phyloP scores from a whole-genome alignment of 2,797 vertebrate genomes.

The Liasis olivaceus region DNA sequence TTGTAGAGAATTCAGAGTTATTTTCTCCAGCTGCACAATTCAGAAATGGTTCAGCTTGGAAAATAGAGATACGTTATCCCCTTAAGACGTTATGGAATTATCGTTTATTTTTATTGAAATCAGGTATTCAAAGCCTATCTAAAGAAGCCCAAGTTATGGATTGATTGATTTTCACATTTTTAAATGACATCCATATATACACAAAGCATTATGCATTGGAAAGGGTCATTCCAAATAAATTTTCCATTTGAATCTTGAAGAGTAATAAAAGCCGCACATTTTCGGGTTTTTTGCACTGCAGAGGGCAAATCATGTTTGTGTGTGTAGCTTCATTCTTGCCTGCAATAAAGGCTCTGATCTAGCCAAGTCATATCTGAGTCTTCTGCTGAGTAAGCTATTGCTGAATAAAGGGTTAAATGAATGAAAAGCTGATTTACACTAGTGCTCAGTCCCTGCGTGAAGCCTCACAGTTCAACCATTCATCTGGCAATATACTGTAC shows the following conservation, averaged over 20 bases:
- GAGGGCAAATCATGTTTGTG: too few species aligned
- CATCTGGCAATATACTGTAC: background rate
- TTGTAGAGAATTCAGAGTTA: slow-evolving; percentile 21
- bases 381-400: too few species aligned
- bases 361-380: too few species aligned
- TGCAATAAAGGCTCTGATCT: too few species aligned
- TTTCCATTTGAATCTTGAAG: background rate
- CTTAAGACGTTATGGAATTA: slow-evolving; percentile 31
- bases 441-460: too few species aligned
- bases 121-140: background rate
- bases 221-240: background rate
- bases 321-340: too few species aligned
- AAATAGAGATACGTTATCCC: slow-evolving; percentile 14
- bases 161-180: background rate
- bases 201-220: background rate
- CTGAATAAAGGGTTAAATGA: too few species aligned
- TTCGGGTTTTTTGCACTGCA: background rate
- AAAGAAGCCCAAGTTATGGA: background rate
- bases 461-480: background rate
- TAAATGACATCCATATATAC: background rate
- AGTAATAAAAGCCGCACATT: background rate
- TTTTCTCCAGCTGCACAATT: slow-evolving; percentile 22
- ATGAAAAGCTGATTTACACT: too few species aligned
- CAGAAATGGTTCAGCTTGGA: background rate
- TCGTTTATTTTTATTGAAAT: slow-evolving; percentile 9